Evolutionary conservation across 1,140 invertebrate genomes (phyloP), one percentile per base, ranked within the genome.

Genomic region (Atta cephalotes): DNA sequence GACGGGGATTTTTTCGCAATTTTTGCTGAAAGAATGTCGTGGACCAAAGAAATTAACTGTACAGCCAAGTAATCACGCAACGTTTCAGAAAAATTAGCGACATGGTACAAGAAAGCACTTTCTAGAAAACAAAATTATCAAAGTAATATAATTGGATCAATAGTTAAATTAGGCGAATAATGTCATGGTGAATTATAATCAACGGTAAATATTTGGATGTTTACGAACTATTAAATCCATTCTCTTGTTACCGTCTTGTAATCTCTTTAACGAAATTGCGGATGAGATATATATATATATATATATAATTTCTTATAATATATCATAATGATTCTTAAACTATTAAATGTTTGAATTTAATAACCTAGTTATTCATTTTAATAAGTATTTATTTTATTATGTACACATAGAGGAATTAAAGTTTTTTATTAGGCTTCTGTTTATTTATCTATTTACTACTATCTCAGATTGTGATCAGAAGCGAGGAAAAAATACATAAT

Each of bases 111-210:
- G 16, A 31, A 14, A 63, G 21, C 14, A 18, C 4, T 78, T 25
- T 68, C 45, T 28, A n/a, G 2, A 12, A 56, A 58, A n/a, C 25
- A 28, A 63, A 81, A 56, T 80, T 39, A 31, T 18, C 63, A 56
- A 81, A 51, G 35, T 39, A 39, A 39, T 68, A 25, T 62, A 6
- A 58, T 60, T 16, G n/a, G n/a, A 60, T 60, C n/a, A 39, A 60
- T n/a, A 58, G 0, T 7, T 31, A 14, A 45, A 53, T 78, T 18
- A 45, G 16, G 21, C 18, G 1, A 58, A 14, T 16, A 58, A 14
- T 16, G 51, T 58, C 28, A 58, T 21, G 18, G 18, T 53, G 28
- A 56, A 31, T 72, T 72, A 56, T 72, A n/a, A 74, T 74, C 25
- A 14, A 56, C 7, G 0, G 16, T 14, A 63, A 63, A 63, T 7